Base-by-base conservation (phyloP, 2,888 invertebrate species). In the Drosophila austrosaltans region DNA sequence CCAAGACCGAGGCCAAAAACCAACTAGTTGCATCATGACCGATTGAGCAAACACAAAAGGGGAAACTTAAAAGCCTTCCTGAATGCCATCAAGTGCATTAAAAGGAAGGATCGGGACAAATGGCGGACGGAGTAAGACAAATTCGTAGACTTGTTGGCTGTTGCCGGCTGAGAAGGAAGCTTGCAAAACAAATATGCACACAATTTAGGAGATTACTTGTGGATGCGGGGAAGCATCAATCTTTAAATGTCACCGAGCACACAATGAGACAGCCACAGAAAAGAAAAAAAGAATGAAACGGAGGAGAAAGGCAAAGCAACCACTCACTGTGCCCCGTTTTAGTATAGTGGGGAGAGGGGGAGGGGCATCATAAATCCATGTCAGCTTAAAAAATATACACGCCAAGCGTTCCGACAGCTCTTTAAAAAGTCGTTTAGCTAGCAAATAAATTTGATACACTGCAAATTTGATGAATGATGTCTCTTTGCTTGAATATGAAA, bases 141-240 rank as follows among this genome's bases (percentile, higher is more conserved):
- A 62, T 62, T 59, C 63, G 53, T 57, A 77, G 75, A 72, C 80
- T 79, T 80, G 72, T 69, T 76, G 76, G 53, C 68, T 66, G 60
- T 7, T 36, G 56, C 30, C 42, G 44, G 4, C 64, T 25, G 60
- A 53, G 63, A 78, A 44, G 20, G 22, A 36, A 36, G 36, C 36
- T 25, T 16, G 68, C 44, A 48, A 75, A 74, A 65, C 48, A 75
- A 85, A 87, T 81, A 78, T 77, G 72, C 69, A 79, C 64, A 77
- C 78, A 87, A 77, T 80, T 87, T 89, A 78, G 75, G 77, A 81
- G 87, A 85, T 89, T 85, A 87, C 79, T 82, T 70, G 72, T 72
- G 87, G 78, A 87, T 89, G 70, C 73, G 78, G 66, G 48, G 74
- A 79, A 72, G 79, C 88, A 89, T 89, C 89, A 88, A 87, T 89